These are phyloP conservation scores for Melanocharis versteri DNA, from an alignment of 2,113 vertebrate genomes.

Conservation along the genomic window DNA sequence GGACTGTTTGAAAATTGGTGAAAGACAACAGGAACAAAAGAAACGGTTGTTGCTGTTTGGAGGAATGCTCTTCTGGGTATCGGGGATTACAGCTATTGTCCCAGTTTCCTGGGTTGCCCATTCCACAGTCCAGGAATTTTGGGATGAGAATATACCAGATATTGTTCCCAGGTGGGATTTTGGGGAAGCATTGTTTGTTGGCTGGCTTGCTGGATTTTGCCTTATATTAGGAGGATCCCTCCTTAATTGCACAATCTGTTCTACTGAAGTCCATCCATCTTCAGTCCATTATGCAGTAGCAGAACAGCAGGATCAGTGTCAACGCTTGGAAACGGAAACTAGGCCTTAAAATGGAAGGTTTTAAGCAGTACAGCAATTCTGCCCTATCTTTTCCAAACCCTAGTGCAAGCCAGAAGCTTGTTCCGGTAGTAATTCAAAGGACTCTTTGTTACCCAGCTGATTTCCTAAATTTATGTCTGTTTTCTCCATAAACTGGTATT, in stretches of 20 bases:
- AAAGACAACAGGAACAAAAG: constrained; percentile 71
- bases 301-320: constrained; percentile 32
- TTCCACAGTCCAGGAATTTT: constrained; percentile 87
- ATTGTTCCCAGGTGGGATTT: constrained; percentile 95
- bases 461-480: neutral
- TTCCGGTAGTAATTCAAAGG: neutral
- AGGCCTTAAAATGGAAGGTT: constrained; percentile 13
- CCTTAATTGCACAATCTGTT: constrained; percentile 71
- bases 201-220: constrained; percentile 88
- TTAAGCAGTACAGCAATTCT: neutral
- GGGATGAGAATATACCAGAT: constrained; percentile 86
- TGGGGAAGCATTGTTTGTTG: constrained; percentile 90
- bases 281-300: neutral
- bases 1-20: constrained; percentile 79
- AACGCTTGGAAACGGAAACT: constrained; percentile 43
- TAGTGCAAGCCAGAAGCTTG: neutral
- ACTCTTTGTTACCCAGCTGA: neutral
- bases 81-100: constrained; percentile 80
- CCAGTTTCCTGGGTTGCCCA: constrained; percentile 91
- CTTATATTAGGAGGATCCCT: constrained; percentile 85
- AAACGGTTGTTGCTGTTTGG: constrained; percentile 78
- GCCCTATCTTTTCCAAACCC: neutral
- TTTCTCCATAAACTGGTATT: neutral
- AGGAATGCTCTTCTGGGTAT: constrained; percentile 81
- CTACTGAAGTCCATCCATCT: neutral